phyloP scores from a whole-genome alignment of 2,888 invertebrate genomes.

The Tetragnatha montana region DNA sequence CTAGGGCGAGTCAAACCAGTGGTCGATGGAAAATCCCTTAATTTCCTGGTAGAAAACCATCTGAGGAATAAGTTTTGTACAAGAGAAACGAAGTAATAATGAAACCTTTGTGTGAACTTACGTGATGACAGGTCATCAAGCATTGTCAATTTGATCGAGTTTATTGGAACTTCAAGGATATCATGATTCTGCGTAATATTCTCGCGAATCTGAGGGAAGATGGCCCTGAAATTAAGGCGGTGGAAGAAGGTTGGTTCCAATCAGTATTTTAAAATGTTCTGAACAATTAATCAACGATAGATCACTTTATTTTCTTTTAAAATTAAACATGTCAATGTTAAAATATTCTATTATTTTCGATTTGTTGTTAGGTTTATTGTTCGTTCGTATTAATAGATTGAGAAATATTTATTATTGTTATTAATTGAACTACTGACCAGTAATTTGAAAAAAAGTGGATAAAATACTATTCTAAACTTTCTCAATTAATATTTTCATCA shows the following conservation, averaged over 20 bases:
- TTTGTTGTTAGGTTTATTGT: too few species aligned
- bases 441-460: too few species aligned
- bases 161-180: neutral
- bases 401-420: too few species aligned
- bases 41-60: conserved; percentile 36
- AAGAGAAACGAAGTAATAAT: neutral
- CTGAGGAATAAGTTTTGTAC: conserved; percentile 39
- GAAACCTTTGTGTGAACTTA: neutral
- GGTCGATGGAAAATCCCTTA: conserved; percentile 64
- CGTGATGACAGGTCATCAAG: conserved; percentile 16
- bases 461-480: too few species aligned
- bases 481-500: too few species aligned
- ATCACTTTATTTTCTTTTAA: too few species aligned
- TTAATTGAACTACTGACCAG: too few species aligned
- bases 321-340: too few species aligned
- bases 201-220: conserved; percentile 53
- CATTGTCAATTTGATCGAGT: neutral
- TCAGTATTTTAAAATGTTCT: conserved; percentile 15
- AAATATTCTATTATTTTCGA: too few species aligned
- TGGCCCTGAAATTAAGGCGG: conserved; percentile 69
- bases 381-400: too few species aligned
- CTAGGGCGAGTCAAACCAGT: conserved; percentile 19
- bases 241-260: conserved; percentile 66
- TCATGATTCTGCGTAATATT: conserved; percentile 54
- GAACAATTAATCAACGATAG: too few species aligned